Percentiles rank a stretch among this genome's conserved stretches.
Conservation (phyloP, 1,140 invertebrate species). For the Musca domestica region DNA sequence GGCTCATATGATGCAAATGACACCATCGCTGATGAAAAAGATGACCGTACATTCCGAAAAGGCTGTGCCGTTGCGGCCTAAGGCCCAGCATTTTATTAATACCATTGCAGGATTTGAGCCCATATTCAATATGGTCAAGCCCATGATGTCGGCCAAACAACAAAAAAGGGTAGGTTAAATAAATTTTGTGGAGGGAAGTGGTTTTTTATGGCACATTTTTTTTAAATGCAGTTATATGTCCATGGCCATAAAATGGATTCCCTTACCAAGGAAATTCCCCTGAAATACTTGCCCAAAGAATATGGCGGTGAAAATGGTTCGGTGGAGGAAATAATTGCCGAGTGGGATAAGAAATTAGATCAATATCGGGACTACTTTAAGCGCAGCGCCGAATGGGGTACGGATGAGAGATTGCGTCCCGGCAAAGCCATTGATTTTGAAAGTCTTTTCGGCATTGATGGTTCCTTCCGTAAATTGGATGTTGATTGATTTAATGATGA, state of each 20-base stretch:
- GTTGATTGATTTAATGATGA: slow-evolving; percentile 48
- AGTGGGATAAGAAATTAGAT: slow-evolving; percentile 19
- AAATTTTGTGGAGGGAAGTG: background rate
- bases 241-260: slow-evolving; percentile 56
- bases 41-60: slow-evolving; percentile 56
- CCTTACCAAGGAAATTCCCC: slow-evolving; percentile 55
- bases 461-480: slow-evolving; percentile 57
- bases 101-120: slow-evolving; percentile 56
- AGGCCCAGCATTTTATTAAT: slow-evolving; percentile 58
- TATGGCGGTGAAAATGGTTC: slow-evolving; percentile 60
- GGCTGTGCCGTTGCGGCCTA: slow-evolving; percentile 56
- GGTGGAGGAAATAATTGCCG: slow-evolving; percentile 56
- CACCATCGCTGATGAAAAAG: slow-evolving; percentile 56
- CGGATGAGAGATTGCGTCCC: slow-evolving; percentile 58
- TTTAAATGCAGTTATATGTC: slow-evolving; percentile 57
- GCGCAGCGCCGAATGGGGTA: slow-evolving; percentile 57
- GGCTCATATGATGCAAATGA: slow-evolving; percentile 56
- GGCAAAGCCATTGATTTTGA: slow-evolving; percentile 47
- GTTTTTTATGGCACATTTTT: too few species aligned
- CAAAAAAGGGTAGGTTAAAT: slow-evolving; percentile 46
- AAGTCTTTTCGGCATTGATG: slow-evolving; percentile 60
- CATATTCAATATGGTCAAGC: slow-evolving; percentile 56
- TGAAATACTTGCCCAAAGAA: slow-evolving; percentile 58
- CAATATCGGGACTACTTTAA: slow-evolving; percentile 55
- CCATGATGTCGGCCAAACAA: slow-evolving; percentile 57